Conservation (phyloP, 2,797 vertebrate genomes). For the Halcyon chelicuti region DNA sequence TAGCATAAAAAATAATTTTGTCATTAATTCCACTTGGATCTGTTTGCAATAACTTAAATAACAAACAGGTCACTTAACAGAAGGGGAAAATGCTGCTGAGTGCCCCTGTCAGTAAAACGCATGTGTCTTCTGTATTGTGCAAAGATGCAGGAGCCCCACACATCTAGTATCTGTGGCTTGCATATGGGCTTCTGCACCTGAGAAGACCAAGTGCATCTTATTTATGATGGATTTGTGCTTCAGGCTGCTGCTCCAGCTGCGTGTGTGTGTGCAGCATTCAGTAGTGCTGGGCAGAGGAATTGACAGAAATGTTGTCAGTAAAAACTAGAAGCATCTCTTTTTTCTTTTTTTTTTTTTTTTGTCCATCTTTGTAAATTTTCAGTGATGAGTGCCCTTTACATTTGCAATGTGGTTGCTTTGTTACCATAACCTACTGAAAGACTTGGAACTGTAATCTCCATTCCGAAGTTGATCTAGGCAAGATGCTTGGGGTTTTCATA, state of each 20-base stretch:
- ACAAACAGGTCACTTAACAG: background rate
- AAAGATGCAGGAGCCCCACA: background rate
- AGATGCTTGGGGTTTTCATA: background rate
- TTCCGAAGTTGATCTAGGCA: conserved; percentile 16
- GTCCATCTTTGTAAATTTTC: conserved; percentile 14
- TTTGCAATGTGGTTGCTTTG: background rate
- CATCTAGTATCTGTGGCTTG: background rate
- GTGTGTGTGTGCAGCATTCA: background rate
- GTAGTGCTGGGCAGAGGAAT: background rate
- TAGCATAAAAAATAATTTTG: background rate
- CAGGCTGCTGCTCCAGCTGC: background rate
- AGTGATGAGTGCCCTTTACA: background rate
- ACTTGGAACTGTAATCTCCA: background rate
- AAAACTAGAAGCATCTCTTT: conserved; percentile 17
- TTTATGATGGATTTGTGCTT: background rate
- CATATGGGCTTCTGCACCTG: background rate
- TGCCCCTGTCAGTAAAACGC: background rate
- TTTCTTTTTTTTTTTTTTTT: background rate
- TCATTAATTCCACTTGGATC: background rate
- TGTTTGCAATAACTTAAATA: background rate
- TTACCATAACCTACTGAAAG: background rate
- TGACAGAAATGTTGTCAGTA: conserved; percentile 50
- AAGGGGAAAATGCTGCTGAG: background rate
- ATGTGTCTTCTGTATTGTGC: background rate
- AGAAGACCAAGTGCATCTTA: background rate